Percentiles rank a stretch among this genome's conserved stretches.
Evolutionary conservation across 2,888 invertebrate species (phyloP).

Genomic region (Pristionchus fissidentatus): DNA sequence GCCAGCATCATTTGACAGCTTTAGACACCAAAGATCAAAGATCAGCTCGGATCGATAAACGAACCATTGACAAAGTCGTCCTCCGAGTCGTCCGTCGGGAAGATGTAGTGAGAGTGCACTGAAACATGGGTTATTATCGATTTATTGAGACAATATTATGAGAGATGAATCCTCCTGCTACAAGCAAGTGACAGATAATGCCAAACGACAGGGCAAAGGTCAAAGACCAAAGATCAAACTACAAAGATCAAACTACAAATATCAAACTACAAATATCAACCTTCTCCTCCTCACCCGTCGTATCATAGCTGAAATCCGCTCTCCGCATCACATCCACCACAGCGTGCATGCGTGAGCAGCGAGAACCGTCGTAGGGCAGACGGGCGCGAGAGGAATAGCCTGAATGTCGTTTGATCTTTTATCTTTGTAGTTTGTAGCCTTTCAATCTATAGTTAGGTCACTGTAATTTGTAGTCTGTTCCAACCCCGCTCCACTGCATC

Average conservation of each 20-base stretch:
- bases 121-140: not conserved
- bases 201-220: too few species aligned
- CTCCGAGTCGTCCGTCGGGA: constrained; percentile 24
- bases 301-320: constrained; percentile 12
- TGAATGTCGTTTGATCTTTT: not conserved
- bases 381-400: not conserved
- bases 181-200: too few species aligned
- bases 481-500: not conserved
- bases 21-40: too few species aligned
- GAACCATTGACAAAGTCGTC: constrained; percentile 34
- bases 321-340: not conserved
- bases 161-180: not conserved
- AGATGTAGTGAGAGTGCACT: constrained; percentile 35
- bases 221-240: too few species aligned
- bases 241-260: too few species aligned
- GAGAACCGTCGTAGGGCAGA: constrained; percentile 6
- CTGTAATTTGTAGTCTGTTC: too few species aligned
- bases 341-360: constrained; percentile 13
- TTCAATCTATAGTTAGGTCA: not conserved
- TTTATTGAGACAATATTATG: not conserved
- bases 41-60: not conserved
- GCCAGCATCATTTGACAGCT: too few species aligned
- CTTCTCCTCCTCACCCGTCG: not conserved
- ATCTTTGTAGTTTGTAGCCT: too few species aligned
- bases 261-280: too few species aligned